phyloP scores from a whole-genome alignment of 2,888 invertebrate genomes.

The Andrena trimmerana region DNA sequence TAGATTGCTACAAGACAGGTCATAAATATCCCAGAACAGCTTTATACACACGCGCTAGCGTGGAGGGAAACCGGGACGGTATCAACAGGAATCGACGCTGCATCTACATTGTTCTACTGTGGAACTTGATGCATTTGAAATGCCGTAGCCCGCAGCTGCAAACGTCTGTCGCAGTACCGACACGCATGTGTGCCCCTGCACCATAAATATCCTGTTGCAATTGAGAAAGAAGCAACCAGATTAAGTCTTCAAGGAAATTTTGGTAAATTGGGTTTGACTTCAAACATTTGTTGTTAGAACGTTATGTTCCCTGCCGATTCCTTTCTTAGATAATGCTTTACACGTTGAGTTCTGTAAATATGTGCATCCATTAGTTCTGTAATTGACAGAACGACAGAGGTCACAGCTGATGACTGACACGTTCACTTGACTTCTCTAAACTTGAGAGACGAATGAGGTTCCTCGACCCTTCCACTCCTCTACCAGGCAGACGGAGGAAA shows the following conservation, averaged over 20 bases:
- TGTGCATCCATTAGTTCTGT: too few relatives aligned
- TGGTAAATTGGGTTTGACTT: too few relatives aligned
- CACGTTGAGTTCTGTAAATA: too few relatives aligned
- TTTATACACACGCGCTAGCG: conserved; percentile 10
- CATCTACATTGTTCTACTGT: neutral
- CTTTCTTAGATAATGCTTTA: too few relatives aligned
- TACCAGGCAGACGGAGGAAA: too few relatives aligned
- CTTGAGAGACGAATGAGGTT: too few relatives aligned
- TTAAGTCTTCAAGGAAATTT: neutral
- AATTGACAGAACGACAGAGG: too few relatives aligned
- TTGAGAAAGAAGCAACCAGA: neutral
- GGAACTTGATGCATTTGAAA: conserved; percentile 33
- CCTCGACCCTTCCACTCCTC: too few relatives aligned
- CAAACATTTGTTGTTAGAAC: too few relatives aligned
- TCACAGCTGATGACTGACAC: too few relatives aligned
- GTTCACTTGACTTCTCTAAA: too few relatives aligned
- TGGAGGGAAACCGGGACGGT: conserved; percentile 13
- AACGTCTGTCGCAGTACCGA: conserved; percentile 18
- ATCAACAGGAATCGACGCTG: conserved; percentile 44
- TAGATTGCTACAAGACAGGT: conserved; percentile 74
- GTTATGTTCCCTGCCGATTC: too few relatives aligned
- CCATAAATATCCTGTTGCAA: neutral
- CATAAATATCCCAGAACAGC: conserved; percentile 71
- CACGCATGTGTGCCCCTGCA: neutral
- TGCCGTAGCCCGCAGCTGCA: conserved; percentile 25